Conservation (phyloP, 2,113 vertebrate species). For the Nesoenas mayeri region DNA sequence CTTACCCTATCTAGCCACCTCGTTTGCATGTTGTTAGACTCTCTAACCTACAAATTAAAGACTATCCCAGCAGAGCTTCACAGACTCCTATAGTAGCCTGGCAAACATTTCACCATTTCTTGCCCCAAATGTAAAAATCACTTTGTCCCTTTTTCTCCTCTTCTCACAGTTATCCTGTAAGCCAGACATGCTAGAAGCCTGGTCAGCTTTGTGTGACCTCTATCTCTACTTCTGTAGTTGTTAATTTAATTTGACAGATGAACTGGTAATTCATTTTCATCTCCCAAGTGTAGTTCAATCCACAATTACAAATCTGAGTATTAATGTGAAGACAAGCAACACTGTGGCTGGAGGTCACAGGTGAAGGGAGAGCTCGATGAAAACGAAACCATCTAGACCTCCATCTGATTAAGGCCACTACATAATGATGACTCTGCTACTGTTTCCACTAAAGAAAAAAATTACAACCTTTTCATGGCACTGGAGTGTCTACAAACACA, state of each 20-base stretch:
- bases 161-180: not conserved
- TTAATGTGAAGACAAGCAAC: not conserved
- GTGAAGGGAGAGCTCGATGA: not conserved
- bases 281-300: not conserved
- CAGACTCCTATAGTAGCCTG: not conserved
- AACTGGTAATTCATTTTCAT: not conserved
- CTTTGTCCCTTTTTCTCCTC: accelerated
- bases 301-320: not conserved
- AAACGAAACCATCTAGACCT: not conserved
- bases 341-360: not conserved
- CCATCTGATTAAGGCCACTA: not conserved
- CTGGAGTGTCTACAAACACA: not conserved
- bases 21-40: not conserved
- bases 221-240: not conserved
- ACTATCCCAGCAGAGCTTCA: not conserved
- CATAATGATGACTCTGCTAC: not conserved
- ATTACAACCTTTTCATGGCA: not conserved
- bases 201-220: not conserved
- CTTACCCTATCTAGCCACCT: not conserved
- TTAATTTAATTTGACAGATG: not conserved
- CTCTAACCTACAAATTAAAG: not conserved
- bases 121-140: not conserved
- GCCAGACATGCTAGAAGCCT: not conserved
- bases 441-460: not conserved
- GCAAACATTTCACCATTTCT: not conserved